A percentile compares a stretch with the other conserved stretches of the same genome.
phyloP scores from a whole-genome alignment of 2,797 vertebrate species.

The Ficedula albicollis region DNA sequence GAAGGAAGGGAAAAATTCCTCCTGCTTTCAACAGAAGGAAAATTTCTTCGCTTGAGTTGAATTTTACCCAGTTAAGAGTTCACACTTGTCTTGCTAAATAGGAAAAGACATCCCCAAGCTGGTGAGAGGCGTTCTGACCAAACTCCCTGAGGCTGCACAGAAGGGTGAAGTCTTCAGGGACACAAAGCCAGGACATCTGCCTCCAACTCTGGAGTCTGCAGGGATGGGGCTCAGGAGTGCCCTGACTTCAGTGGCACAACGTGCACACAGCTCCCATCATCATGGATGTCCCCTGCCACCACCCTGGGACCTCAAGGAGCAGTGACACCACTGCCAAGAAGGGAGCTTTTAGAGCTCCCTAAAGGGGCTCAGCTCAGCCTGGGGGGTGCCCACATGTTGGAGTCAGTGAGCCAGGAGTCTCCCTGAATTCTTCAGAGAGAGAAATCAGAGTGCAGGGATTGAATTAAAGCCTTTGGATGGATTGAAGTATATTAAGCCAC shows the following conservation, averaged over 20 bases:
- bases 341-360: not conserved
- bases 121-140: not conserved
- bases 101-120: constrained; percentile 14
- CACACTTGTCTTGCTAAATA: constrained; percentile 11
- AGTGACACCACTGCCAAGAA: not conserved
- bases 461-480: no score
- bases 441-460: no score
- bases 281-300: not conserved
- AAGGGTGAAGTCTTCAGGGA: not conserved
- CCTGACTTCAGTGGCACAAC: not conserved
- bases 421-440: no score
- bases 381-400: not conserved
- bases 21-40: not conserved
- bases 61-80: not conserved
- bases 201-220: not conserved
- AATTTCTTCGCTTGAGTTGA: not conserved
- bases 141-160: not conserved
- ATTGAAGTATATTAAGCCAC: no score
- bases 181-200: not conserved
- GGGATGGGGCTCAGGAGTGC: rapidly evolving
- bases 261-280: not conserved
- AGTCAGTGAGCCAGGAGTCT: no score
- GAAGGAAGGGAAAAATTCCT: not conserved
- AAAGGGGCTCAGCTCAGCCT: not conserved
- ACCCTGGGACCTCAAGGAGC: not conserved